These are phyloP conservation scores for Euwallacea fornicatus DNA, from an alignment of 1,140 invertebrate genomes.

Conservation along the genomic window DNA sequence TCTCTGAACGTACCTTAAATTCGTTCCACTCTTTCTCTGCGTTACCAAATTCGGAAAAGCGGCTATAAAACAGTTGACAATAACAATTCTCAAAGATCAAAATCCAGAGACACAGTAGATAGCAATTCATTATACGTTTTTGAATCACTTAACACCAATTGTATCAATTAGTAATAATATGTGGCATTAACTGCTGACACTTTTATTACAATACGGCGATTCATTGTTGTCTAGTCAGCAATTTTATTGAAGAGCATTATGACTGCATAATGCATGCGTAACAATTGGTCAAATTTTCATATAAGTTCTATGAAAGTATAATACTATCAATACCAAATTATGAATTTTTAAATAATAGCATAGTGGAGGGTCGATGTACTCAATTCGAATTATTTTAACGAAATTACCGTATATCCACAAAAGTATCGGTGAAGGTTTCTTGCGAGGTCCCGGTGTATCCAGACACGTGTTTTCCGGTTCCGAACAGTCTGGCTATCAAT, in stretches of 20 bases:
- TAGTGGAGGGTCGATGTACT: too few relatives aligned
- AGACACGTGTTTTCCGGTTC: too few relatives aligned
- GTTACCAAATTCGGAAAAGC: constrained; percentile 5
- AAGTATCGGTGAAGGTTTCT: too few relatives aligned
- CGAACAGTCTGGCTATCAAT: too few relatives aligned
- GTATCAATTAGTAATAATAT: constrained; percentile 23
- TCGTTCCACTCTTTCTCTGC: constrained; percentile 41
- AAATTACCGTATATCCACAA: too few relatives aligned
- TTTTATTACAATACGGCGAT: constrained; percentile 3
- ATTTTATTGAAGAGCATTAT: constrained; percentile 9
- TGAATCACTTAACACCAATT: constrained; percentile 26
- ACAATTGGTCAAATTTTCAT: too few relatives aligned
- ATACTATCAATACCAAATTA: too few relatives aligned
- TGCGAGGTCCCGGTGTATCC: too few relatives aligned
- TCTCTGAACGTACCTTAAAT: constrained; percentile 41
- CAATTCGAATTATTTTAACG: too few relatives aligned
- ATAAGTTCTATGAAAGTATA: too few relatives aligned
- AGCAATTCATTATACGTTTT: constrained; percentile 21
- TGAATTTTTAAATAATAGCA: too few relatives aligned
- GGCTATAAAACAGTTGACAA: constrained; percentile 13
- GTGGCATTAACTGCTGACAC: constrained; percentile 17
- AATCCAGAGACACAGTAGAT: constrained; percentile 14
- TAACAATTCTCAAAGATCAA: constrained; percentile 13
- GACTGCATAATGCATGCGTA: too few relatives aligned
- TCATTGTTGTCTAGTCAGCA: constrained; percentile 15